Conservation (phyloP, 2,113 vertebrate genomes). For the Sphaerodactylus townsendi region DNA sequence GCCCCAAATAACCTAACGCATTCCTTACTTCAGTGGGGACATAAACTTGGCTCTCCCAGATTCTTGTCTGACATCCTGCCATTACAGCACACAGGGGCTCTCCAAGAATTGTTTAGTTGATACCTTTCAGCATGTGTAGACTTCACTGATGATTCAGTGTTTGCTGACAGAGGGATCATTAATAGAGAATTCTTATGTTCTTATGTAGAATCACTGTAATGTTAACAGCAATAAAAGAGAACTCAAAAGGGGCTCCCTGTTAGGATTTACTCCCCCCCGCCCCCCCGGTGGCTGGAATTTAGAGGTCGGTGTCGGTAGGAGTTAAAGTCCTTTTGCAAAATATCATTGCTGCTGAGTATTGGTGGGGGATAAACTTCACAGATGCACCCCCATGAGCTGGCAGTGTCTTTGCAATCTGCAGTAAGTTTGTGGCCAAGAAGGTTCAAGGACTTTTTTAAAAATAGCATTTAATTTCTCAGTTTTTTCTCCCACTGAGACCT, state of each 20-base stretch:
- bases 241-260: background rate
- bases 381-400: background rate
- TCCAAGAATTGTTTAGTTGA: background rate
- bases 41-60: too few relatives aligned
- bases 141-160: background rate
- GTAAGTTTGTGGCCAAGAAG: conserved; percentile 9
- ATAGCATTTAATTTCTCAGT: background rate
- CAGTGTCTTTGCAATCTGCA: background rate
- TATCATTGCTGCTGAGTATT: background rate
- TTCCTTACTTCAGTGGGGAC: too few relatives aligned
- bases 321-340: background rate
- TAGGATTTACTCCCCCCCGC: background rate
- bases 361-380: too few relatives aligned
- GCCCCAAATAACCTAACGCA: too few relatives aligned
- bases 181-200: too few relatives aligned
- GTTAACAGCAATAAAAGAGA: accelerated
- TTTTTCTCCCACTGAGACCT: background rate
- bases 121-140: accelerated
- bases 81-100: too few relatives aligned
- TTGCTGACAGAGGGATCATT: accelerated
- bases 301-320: background rate
- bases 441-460: conserved; percentile 33
- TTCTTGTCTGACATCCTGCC: too few relatives aligned
- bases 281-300: background rate
- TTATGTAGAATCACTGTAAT: accelerated